These are phyloP conservation scores for Andricus quercusramuli DNA, from an alignment of 2,888 invertebrate species.

Conservation along the genomic window DNA sequence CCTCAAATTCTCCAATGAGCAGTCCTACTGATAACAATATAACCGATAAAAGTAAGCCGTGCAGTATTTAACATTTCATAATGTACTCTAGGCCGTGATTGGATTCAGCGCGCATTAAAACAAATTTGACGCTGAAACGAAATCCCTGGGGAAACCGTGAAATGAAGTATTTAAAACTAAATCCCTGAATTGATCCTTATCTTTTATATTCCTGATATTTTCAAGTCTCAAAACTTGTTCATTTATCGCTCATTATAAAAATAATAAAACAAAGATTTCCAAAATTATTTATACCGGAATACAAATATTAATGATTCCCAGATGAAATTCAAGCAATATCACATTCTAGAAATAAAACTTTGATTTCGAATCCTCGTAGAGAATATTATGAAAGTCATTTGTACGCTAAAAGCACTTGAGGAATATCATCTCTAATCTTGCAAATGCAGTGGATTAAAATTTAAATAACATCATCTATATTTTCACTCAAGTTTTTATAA, in stretches of 20 bases:
- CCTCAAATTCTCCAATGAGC: background rate
- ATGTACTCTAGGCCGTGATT: background rate
- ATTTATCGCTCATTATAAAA: background rate
- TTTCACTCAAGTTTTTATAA: background rate
- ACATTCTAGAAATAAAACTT: too few species aligned
- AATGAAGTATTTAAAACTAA: background rate
- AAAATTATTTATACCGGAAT: too few species aligned
- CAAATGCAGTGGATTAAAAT: background rate
- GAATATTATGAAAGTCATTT: background rate
- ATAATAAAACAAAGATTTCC: too few species aligned
- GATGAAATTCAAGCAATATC: background rate
- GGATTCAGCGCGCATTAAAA: background rate
- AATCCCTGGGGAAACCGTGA: background rate
- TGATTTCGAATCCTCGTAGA: background rate
- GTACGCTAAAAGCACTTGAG: background rate
- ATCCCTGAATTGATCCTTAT: background rate
- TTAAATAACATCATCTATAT: background rate
- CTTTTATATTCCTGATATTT: background rate
- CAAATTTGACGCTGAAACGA: background rate
- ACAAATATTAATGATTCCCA: background rate
- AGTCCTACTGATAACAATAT: background rate
- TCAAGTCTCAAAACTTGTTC: background rate
- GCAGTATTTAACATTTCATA: background rate
- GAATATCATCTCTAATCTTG: background rate
- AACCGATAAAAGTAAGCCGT: background rate